phyloP scores from a whole-genome alignment of 2,888 invertebrate genomes.

The Campoletis raptor region DNA sequence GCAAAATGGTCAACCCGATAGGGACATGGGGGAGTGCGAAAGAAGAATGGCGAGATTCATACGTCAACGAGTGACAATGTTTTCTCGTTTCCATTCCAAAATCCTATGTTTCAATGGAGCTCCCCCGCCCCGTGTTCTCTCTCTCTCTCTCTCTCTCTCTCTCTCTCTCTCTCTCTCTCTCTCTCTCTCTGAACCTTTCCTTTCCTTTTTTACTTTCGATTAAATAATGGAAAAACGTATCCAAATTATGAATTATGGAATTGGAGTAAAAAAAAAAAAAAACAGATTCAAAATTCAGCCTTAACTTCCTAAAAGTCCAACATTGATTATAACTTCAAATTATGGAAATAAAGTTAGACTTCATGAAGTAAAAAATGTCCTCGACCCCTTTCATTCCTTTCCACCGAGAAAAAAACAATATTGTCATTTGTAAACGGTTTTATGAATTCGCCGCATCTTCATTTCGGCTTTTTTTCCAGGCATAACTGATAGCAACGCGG shows the following conservation, averaged over 20 bases:
- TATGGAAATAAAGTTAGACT: not conserved
- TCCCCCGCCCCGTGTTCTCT: not conserved
- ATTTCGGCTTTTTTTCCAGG: slow-evolving; percentile 76
- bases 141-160: slow-evolving; percentile 10
- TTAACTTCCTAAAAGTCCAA: not conserved
- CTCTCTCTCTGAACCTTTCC: slow-evolving; percentile 16
- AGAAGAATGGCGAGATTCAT: slow-evolving; percentile 69
- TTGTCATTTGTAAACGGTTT: slow-evolving; percentile 69
- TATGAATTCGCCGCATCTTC: slow-evolving; percentile 72
- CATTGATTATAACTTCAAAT: not conserved
- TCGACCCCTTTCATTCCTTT: slow-evolving; percentile 6
- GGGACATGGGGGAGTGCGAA: slow-evolving; percentile 15
- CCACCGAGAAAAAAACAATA: slow-evolving; percentile 46
- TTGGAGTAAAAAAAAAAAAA: not conserved
- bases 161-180: slow-evolving; percentile 2
- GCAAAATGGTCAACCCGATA: not conserved
- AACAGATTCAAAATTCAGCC: not conserved
- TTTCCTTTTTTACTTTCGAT: not conserved
- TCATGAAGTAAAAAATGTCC: not conserved
- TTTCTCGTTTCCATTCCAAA: slow-evolving; percentile 65
- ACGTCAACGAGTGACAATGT: slow-evolving; percentile 72
- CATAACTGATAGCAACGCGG: slow-evolving; percentile 78
- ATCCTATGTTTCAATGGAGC: slow-evolving; percentile 48
- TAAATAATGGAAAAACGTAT: not conserved
- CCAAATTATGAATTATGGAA: not conserved